A percentile compares a stretch with the other conserved stretches of the same genome.
These are phyloP conservation scores for Characodon lateralis DNA, from an alignment of 2,797 vertebrate genomes.

Conservation along the genomic window DNA sequence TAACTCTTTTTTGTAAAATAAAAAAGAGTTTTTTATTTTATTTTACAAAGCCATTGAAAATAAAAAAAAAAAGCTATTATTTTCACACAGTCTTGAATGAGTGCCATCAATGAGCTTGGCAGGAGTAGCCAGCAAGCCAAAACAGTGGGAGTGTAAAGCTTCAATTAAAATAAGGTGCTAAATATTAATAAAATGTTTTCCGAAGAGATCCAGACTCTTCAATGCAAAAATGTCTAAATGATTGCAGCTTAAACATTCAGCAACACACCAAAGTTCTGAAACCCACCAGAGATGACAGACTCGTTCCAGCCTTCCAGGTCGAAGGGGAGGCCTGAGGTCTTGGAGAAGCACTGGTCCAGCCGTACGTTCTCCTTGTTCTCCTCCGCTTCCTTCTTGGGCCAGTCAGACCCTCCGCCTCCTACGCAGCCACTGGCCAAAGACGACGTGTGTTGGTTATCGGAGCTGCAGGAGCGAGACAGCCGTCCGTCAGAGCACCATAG, in stretches of 20 bases:
- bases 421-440: conserved; percentile 62
- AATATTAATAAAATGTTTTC: background rate
- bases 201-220: background rate
- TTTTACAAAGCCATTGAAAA: too few species aligned
- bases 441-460: conserved; percentile 73
- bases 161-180: background rate
- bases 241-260: background rate
- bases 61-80: too few species aligned
- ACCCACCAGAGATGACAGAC: conserved; percentile 93
- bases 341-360: conserved; percentile 88
- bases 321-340: conserved; percentile 88
- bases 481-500: conserved; percentile 84
- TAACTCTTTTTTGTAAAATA: background rate
- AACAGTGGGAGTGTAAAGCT: background rate
- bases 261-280: background rate
- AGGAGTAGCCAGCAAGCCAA: background rate
- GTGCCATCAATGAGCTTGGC: too few species aligned
- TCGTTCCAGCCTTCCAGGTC: conserved; percentile 92
- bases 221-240: background rate
- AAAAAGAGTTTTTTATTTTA: too few species aligned
- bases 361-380: conserved; percentile 97
- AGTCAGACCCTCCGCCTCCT: conserved; percentile 77
- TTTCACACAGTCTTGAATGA: too few species aligned
- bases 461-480: conserved; percentile 79
- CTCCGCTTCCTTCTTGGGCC: conserved; percentile 89